These are phyloP conservation scores for Zophobas morio DNA, from an alignment of 1,140 invertebrate species.

Conservation along the genomic window DNA sequence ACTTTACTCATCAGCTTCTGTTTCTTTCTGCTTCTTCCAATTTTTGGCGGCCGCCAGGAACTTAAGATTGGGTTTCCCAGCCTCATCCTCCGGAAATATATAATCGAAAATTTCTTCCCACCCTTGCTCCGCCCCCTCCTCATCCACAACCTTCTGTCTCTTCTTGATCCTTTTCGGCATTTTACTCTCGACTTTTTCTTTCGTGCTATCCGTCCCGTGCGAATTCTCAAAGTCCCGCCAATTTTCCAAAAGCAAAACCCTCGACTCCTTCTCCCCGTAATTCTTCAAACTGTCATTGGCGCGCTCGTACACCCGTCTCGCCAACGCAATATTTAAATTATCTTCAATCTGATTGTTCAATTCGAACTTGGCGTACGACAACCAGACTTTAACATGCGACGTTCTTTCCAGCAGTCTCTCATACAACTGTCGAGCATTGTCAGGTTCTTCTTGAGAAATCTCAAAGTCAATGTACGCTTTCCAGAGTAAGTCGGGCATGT, in stretches of 20 bases:
- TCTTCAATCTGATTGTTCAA: constrained; percentile 79
- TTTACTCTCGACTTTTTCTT: constrained; percentile 84
- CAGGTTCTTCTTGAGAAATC: constrained; percentile 92
- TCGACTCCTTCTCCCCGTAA: constrained; percentile 89
- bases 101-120: constrained; percentile 99
- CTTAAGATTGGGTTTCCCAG: constrained; percentile 93
- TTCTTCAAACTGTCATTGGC: constrained; percentile 87
- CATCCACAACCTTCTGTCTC: constrained; percentile 91
- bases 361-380: constrained; percentile 98
- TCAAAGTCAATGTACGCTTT: constrained; percentile 99
- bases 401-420: constrained; percentile 95
- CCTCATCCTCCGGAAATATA: constrained; percentile 98
- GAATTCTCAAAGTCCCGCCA: constrained; percentile 96
- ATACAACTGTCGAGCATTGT: constrained; percentile 91
- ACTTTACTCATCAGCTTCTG: constrained; percentile 50
- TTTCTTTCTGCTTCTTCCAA: constrained; percentile 87
- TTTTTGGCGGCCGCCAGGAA: constrained; percentile 94
- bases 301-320: constrained; percentile 89
- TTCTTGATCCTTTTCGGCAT: constrained; percentile 97
- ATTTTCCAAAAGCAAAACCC: constrained; percentile 93
- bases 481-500: constrained; percentile 99
- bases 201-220: constrained; percentile 83
- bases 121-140: constrained; percentile 95
- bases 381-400: constrained; percentile 99
- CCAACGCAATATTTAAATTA: constrained; percentile 77